These are phyloP conservation scores for Drosophila rhopaloa DNA, from an alignment of 1,140 invertebrate genomes.

Conservation along the genomic window DNA sequence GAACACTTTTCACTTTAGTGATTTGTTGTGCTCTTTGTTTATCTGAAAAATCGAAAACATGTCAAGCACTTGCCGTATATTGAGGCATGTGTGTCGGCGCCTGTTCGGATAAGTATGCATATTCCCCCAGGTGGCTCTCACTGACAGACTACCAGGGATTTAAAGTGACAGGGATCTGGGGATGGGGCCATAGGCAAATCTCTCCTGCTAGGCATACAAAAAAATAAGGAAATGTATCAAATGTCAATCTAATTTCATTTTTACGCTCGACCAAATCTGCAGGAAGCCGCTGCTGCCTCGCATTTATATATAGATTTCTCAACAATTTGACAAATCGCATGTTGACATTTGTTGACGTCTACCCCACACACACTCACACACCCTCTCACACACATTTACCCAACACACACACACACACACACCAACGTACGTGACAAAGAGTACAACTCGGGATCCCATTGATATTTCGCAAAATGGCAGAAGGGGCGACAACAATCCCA, in stretches of 20 bases:
- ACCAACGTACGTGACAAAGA: slow-evolving; percentile 54
- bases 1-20: slow-evolving; percentile 56
- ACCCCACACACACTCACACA: slow-evolving; percentile 26
- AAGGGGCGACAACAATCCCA: slow-evolving; percentile 38
- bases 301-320: slow-evolving; percentile 54
- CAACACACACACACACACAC: slow-evolving; percentile 23
- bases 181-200: slow-evolving; percentile 33
- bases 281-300: slow-evolving; percentile 35
- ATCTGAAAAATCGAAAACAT: slow-evolving; percentile 70
- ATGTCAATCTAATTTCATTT: slow-evolving; percentile 84
- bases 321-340: slow-evolving; percentile 83
- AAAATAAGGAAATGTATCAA: slow-evolving; percentile 66
- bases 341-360: slow-evolving; percentile 79
- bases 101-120: slow-evolving; percentile 21
- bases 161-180: slow-evolving; percentile 56
- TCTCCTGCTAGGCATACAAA: slow-evolving; percentile 25
- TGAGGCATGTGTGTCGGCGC: slow-evolving; percentile 51
- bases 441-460: slow-evolving; percentile 50
- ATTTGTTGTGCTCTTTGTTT: slow-evolving; percentile 60
- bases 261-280: slow-evolving; percentile 65
- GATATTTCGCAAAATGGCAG: slow-evolving; percentile 30
- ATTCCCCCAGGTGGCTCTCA: slow-evolving; percentile 57
- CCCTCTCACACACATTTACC: slow-evolving; percentile 2
- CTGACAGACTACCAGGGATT: slow-evolving; percentile 66
- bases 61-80: slow-evolving; percentile 65